Percentiles rank a stretch among this genome's conserved stretches.
phyloP scores from a whole-genome alignment of 2,888 invertebrate species.

The Thecocarcelia acutangulata region DNA sequence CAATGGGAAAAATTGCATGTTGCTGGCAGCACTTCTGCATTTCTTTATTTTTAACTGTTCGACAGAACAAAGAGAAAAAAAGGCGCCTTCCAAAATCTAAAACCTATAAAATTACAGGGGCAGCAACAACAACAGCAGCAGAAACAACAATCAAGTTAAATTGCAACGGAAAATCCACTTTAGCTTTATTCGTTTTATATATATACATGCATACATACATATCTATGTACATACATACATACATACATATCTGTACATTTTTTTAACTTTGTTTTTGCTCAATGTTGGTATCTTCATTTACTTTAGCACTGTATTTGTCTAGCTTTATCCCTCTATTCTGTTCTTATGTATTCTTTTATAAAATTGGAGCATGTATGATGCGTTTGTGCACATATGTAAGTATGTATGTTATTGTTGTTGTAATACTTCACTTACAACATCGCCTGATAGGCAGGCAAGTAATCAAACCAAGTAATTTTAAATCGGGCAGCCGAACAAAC shows the following conservation, averaged over 20 bases:
- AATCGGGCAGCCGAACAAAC: constrained; percentile 32
- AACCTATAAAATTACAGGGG: constrained; percentile 29
- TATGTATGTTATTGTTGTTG: constrained; percentile 7
- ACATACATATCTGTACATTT: too few relatives aligned
- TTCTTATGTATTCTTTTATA: constrained; percentile 35
- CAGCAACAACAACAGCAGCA: constrained; percentile 25
- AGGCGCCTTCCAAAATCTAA: constrained; percentile 64
- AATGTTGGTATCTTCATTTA: constrained; percentile 32
- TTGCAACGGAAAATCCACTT: constrained; percentile 67
- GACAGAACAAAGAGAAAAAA: constrained; percentile 35
- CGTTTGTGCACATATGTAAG: constrained; percentile 18
- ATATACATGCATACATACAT: too few relatives aligned
- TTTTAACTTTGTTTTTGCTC: too few relatives aligned
- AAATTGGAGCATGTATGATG: constrained; percentile 64
- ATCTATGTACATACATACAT: constrained; percentile 25
- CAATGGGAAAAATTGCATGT: constrained; percentile 52
- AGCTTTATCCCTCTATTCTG: constrained; percentile 40
- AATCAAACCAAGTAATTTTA: constrained; percentile 14
- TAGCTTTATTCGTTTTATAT: constrained; percentile 17
- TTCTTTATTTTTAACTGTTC: constrained; percentile 27
- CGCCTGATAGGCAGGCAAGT: constrained; percentile 21
- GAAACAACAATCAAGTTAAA: constrained; percentile 32
- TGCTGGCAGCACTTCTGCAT: constrained; percentile 47
- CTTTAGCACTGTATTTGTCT: constrained; percentile 54
- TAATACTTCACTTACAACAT: constrained; percentile 29